phyloP scores from a whole-genome alignment of 2,113 vertebrate species.

The Hypocryptadius cinnamomeus region DNA sequence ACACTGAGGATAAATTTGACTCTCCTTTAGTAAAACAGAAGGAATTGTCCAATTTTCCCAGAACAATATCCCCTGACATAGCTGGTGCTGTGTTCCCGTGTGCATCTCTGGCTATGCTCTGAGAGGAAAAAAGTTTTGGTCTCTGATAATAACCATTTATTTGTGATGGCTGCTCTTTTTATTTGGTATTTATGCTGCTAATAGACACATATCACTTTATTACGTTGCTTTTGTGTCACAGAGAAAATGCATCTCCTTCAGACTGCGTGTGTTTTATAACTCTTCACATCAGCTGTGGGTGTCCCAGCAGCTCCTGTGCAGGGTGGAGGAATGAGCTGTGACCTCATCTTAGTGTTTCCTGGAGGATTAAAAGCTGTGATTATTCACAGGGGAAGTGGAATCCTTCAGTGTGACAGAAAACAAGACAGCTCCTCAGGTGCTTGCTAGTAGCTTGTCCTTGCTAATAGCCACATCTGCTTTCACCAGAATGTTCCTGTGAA shows the following conservation, averaged over 20 bases:
- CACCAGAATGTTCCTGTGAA: neutral
- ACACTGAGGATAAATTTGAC: neutral
- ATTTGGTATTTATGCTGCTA: slow-evolving; percentile 19
- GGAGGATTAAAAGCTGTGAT: neutral
- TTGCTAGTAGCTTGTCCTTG: neutral
- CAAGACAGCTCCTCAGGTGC: neutral
- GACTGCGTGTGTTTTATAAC: neutral
- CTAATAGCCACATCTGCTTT: neutral
- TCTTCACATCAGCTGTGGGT: neutral
- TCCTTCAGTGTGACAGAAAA: neutral
- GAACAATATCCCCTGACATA: neutral
- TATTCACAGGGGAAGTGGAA: neutral
- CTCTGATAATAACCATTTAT: neutral
- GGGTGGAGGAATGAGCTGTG: neutral
- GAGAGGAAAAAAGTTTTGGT: neutral
- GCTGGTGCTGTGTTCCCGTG: neutral
- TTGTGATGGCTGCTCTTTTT: slow-evolving; percentile 11
- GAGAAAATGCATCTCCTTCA: neutral
- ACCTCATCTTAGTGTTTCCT: neutral
- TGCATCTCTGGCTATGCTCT: neutral
- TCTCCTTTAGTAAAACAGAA: neutral
- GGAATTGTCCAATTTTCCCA: neutral
- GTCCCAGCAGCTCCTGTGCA: neutral
- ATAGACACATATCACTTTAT: slow-evolving; percentile 3
- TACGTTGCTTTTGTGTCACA: neutral